phyloP scores from a whole-genome alignment of 2,797 vertebrate species.

The Neomorphus geoffroyi region DNA sequence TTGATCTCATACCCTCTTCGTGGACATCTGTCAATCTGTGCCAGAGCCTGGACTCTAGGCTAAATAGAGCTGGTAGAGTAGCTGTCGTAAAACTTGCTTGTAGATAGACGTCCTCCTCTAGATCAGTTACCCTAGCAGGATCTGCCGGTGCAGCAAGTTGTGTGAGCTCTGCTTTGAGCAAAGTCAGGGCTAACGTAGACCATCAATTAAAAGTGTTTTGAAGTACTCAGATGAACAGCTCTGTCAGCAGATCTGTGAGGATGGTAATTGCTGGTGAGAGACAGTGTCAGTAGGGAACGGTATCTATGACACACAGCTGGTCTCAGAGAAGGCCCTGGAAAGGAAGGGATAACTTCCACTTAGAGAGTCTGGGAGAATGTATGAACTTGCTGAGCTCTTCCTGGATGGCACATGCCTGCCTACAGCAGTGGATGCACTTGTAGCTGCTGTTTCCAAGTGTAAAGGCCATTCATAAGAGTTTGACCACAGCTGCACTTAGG shows the following conservation, averaged over 20 bases:
- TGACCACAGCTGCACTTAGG: background rate
- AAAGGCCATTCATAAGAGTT: background rate
- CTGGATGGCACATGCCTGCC: background rate
- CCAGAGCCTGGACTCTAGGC: background rate
- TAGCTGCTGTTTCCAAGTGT: background rate
- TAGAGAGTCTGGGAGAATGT: background rate
- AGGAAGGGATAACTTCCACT: background rate
- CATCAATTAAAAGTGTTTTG: background rate
- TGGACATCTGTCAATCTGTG: background rate
- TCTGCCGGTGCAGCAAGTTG: background rate
- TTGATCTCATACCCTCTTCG: background rate
- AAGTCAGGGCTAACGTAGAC: background rate
- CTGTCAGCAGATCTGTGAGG: slow-evolving; percentile 1
- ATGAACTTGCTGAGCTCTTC: slow-evolving; percentile 3
- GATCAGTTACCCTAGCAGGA: background rate
- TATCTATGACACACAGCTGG: background rate
- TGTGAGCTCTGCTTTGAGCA: background rate
- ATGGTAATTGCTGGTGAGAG: background rate
- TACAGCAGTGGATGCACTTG: background rate
- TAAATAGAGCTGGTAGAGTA: background rate
- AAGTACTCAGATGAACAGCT: background rate
- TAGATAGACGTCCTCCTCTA: background rate
- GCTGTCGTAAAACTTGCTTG: background rate
- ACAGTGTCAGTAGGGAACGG: background rate
- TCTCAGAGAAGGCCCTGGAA: background rate